These are phyloP conservation scores for Antechinus stuartii DNA, from an alignment of 2,113 vertebrate genomes.

Conservation along the genomic window DNA sequence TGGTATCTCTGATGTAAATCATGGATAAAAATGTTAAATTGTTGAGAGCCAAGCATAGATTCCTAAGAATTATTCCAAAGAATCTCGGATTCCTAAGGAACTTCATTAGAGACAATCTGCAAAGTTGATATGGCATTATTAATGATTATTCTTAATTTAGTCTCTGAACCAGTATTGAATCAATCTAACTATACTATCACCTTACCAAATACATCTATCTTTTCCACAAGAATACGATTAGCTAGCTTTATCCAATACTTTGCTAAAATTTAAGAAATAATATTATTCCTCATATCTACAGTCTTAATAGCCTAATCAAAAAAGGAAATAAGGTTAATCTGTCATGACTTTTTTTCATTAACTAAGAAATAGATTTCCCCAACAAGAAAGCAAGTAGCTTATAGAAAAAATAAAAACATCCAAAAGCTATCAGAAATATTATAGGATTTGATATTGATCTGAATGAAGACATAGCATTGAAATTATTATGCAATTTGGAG, in stretches of 20 bases:
- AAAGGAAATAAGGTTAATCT: background rate
- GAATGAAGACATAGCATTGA: background rate
- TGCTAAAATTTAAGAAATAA: background rate
- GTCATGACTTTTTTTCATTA: background rate
- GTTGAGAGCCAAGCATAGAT: background rate
- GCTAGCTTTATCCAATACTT: background rate
- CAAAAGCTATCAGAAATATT: accelerated
- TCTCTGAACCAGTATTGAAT: background rate
- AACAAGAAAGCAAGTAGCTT: background rate
- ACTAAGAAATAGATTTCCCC: background rate
- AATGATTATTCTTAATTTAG: background rate
- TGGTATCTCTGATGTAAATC: background rate
- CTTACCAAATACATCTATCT: background rate
- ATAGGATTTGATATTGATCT: accelerated
- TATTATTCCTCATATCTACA: background rate
- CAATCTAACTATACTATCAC: background rate
- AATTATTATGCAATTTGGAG: background rate
- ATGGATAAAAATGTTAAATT: background rate
- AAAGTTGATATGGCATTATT: background rate
- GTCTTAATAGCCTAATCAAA: background rate
- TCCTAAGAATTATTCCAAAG: background rate
- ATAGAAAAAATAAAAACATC: background rate
- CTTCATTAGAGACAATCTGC: background rate
- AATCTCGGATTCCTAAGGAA: background rate
- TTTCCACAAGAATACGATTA: background rate